phyloP scores from a whole-genome alignment of 2,797 vertebrate genomes.

The Poeciliopsis presidionis region DNA sequence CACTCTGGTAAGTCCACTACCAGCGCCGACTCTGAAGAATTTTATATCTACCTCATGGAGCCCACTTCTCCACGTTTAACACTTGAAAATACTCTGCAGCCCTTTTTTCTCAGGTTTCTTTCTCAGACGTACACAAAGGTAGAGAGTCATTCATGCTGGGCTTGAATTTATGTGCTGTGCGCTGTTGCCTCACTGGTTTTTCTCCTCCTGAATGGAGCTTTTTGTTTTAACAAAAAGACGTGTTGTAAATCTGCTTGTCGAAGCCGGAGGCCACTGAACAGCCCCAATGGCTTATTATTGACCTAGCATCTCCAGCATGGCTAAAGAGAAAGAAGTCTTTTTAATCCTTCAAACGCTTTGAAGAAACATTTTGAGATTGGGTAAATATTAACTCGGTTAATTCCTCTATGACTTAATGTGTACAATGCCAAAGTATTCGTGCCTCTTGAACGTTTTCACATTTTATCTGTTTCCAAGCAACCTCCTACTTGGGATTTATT shows the following conservation, averaged over 20 bases:
- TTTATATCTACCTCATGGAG: conserved; percentile 74
- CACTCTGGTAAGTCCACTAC: conserved; percentile 47
- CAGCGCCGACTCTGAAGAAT: conserved; percentile 69
- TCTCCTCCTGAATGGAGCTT: conserved; percentile 61
- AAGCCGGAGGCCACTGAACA: conserved; percentile 30
- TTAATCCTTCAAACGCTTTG: not conserved
- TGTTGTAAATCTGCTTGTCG: conserved; percentile 57
- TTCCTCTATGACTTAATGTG: not conserved
- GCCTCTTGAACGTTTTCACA: not conserved
- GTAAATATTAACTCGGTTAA: not conserved
- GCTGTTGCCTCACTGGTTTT: conserved; percentile 41
- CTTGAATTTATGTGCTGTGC: conserved; percentile 50
- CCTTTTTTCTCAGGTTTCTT: conserved; percentile 47
- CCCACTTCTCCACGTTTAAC: conserved; percentile 51
- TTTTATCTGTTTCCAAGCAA: not conserved
- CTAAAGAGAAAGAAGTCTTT: conserved; percentile 6
- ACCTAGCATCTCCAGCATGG: conserved; percentile 35
- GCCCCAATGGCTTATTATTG: conserved; percentile 10
- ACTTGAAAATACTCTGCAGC: conserved; percentile 50
- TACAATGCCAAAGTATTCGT: not conserved
- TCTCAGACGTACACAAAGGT: conserved; percentile 39
- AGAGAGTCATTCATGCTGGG: conserved; percentile 49
- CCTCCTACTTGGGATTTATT: not conserved
- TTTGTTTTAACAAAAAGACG: conserved; percentile 47
- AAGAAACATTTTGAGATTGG: not conserved